These are phyloP conservation scores for Staurois parvus DNA, from an alignment of 2,797 vertebrate genomes.

Conservation along the genomic window DNA sequence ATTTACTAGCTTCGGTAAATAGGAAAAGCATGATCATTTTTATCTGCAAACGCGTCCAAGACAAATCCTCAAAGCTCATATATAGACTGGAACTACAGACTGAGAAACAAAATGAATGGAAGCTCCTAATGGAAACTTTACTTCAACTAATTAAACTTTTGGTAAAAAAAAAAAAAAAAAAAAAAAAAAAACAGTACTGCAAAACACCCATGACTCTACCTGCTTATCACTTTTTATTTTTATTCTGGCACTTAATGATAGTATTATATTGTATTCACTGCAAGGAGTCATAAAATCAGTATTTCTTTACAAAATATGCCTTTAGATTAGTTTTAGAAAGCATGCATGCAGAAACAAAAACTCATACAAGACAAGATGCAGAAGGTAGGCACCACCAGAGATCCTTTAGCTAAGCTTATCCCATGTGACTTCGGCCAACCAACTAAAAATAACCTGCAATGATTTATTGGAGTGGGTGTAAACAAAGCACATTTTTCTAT, in stretches of 20 bases:
- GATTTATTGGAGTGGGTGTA: too few relatives aligned
- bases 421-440: too few relatives aligned
- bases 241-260: neutral
- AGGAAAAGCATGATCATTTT: slow-evolving; percentile 26
- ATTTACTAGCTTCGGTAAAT: slow-evolving; percentile 60
- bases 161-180: neutral
- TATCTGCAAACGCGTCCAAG: slow-evolving; percentile 3
- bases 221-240: neutral
- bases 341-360: neutral
- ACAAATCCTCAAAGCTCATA: neutral
- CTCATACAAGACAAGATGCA: too few relatives aligned
- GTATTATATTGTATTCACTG: too few relatives aligned
- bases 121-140: neutral
- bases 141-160: neutral
- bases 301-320: neutral
- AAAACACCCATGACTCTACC: neutral
- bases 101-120: neutral
- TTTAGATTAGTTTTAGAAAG: neutral
- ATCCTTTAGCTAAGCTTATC: too few relatives aligned
- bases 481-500: too few relatives aligned
- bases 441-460: too few relatives aligned
- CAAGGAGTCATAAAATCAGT: neutral
- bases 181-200: neutral
- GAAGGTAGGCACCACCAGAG: too few relatives aligned
- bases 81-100: neutral